Evolutionary conservation across 1,140 invertebrate genomes (phyloP), one percentile per base, ranked within the genome.

Genomic region (Spodoptera frugiperda): DNA sequence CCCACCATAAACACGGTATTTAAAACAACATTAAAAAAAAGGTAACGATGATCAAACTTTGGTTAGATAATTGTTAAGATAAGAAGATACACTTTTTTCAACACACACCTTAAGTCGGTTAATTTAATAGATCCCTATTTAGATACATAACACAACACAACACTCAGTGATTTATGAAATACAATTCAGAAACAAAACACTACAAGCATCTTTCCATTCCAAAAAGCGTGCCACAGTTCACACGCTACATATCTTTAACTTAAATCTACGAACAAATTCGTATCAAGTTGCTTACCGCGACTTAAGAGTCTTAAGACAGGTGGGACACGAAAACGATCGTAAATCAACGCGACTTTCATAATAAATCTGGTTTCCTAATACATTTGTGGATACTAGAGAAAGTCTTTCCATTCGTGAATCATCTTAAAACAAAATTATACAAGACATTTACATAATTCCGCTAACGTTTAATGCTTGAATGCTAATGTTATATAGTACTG

Each of bases 311-410:
- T n/a, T 1, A 12, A n/a, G 48, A 51, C 65, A 68, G 46, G 48
- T 68, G 12, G 25, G 48, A 57, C 25, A 48, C 39, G 19, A 72
- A 59, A 54, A 71, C 2, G 12, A 55, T 33, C 1, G 30, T 72
- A 72, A 72, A 72, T 72, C 70, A 72, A 15, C 19, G 14, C 9
- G 10, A 59, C 70, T 72, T 72, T 72, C 70, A n/a, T 57, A 11
- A 72, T 72, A 72, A 59, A 59, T 72, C 54, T 57, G 33, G 53
- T 72, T 57, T 55, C 51, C 9, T 72, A 71, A 55, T 53, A 55
- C 25, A 48, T 44, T 5, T 12, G 48, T 51, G 1, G 15, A n/a
- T n/a, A 30, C 9, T 15, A 12, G 70, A 57, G 70, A 72, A 72
- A 72, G 70, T 57, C 10, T 44, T 59, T 59, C 8, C 17, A 30